Base-by-base conservation (phyloP, 2,888 invertebrate genomes). In the Cephus runcator region DNA sequence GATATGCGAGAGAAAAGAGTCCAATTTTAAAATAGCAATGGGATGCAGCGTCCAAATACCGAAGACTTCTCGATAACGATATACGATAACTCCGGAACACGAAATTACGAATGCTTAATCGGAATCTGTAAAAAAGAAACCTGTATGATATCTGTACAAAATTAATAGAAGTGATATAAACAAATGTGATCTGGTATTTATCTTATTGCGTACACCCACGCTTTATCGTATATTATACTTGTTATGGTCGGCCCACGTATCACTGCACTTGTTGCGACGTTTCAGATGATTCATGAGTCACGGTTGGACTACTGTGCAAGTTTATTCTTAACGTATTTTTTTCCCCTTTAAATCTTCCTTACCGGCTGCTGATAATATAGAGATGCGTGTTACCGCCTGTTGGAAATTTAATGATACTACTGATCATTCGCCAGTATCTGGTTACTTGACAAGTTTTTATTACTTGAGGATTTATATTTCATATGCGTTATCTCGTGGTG, bases 91-190 rank as follows among this genome's bases (percentile, higher is more conserved):
- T 85, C 82, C 81, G 81, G 80, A 85, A 83, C 80, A 84, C 82
- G 81, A 84, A 83, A 85, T 83, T 85, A 83, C 84, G 84, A 82
- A 84, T 85, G 85, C 86, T 87, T 85, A 84, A 85, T 85, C 84
- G 82, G 84, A 85, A 82, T 85, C 84, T 87, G 86, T 87, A 87
- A 85, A 85, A 83, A 71, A 71, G 56, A 56, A 56, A 71, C 83
- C 84, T 87, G 87, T 87, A 87, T 87, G 82, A 85, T 86, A 86
- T 83, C 84, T 87, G 87, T 86, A 87, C 87, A 87, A 87, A 87
- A 86, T 86, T 85, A 86, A 87, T 87, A 87, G 86, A 85, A 85
- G 81, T 84, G 85, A 87, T 74, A 74, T 74, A 74, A 35, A 74
- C 36, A 74, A 71, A 34, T 30, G 31, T 71, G 23, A 33, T 71